These are phyloP conservation scores for Papio anubis DNA, from an alignment of 2,113 vertebrate genomes.

Conservation along the genomic window DNA sequence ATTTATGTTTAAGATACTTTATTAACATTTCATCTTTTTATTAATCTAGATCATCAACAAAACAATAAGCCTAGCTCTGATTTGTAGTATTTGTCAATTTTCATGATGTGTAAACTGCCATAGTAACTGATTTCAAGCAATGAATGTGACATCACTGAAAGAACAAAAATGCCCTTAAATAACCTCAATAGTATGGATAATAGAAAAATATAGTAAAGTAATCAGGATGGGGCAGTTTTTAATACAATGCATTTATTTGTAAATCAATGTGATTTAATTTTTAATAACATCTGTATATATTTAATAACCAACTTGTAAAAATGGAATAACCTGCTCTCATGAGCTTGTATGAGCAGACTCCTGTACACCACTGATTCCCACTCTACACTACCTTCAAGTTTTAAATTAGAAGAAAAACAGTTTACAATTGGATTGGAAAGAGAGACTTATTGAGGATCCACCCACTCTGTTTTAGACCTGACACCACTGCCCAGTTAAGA, in stretches of 20 bases:
- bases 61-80: not conserved
- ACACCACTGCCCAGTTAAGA: not conserved
- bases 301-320: not conserved
- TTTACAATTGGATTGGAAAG: not conserved
- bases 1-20: not conserved
- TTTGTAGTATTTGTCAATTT: not conserved
- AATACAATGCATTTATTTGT: not conserved
- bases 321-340: not conserved
- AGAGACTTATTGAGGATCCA: not conserved
- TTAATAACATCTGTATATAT: not conserved
- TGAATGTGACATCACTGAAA: not conserved
- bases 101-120: not conserved
- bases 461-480: not conserved
- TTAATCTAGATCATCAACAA: not conserved
- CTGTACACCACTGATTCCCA: not conserved
- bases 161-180: not conserved
- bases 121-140: not conserved
- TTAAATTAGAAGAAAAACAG: not conserved
- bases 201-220: not conserved
- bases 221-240: not conserved
- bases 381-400: not conserved
- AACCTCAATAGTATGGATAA: not conserved
- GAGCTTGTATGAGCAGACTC: not conserved
- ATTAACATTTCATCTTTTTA: not conserved
- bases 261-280: not conserved